Conservation (phyloP, 2,113 vertebrate species). For the Tylochromis polylepis region DNA sequence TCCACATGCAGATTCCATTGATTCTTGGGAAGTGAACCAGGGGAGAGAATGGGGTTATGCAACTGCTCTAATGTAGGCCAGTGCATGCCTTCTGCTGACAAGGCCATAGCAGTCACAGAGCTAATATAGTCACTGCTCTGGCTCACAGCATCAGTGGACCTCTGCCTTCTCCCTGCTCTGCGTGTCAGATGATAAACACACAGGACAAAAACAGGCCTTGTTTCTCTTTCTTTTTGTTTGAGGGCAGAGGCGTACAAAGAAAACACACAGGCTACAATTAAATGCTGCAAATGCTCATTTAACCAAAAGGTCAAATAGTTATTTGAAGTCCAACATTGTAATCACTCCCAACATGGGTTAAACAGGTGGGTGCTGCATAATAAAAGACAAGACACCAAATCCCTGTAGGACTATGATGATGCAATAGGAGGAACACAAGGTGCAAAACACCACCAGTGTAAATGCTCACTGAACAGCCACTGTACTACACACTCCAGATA, state of each 20-base stretch:
- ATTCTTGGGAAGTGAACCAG: slow-evolving; percentile 19
- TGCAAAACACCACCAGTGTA: not conserved
- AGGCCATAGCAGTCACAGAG: slow-evolving; percentile 8
- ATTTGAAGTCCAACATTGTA: not conserved
- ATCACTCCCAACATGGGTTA: not conserved
- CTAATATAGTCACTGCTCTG: slow-evolving; percentile 3
- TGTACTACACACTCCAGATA: not conserved
- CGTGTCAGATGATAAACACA: not conserved
- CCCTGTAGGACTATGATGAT: not conserved
- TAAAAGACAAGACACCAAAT: not conserved
- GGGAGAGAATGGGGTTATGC: slow-evolving; percentile 16
- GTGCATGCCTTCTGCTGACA: slow-evolving; percentile 48
- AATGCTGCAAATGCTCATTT: not conserved
- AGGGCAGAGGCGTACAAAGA: not conserved
- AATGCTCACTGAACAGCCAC: not conserved
- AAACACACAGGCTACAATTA: not conserved
- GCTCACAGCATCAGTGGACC: slow-evolving; percentile 8
- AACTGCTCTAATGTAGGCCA: slow-evolving; percentile 50
- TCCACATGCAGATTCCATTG: not conserved
- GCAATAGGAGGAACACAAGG: not conserved
- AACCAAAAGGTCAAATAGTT: not conserved
- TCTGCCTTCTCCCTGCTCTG: not conserved
- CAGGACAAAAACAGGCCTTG: not conserved
- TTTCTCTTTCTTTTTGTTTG: not conserved
- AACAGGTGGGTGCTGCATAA: not conserved